phyloP scores from a whole-genome alignment of 2,113 vertebrate species.

The Stomatorhinus ivindoensis region DNA sequence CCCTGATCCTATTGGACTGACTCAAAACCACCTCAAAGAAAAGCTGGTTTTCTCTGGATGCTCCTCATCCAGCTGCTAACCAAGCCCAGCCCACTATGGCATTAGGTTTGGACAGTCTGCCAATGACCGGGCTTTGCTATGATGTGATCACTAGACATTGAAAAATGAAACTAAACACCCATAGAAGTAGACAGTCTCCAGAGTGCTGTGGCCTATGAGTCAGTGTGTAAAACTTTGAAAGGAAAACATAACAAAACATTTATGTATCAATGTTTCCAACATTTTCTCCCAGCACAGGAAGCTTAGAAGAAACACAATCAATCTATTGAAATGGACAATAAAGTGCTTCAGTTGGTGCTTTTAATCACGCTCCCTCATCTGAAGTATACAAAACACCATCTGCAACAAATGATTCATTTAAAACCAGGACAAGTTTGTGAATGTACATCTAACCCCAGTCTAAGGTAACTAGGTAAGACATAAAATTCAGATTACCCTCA shows the following conservation, averaged over 20 bases:
- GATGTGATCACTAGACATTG: neutral
- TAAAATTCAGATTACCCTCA: neutral
- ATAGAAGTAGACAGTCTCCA: neutral
- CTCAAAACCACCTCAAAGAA: neutral
- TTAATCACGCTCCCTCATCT: neutral
- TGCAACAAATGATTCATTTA: neutral
- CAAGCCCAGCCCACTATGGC: neutral
- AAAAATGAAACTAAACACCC: neutral
- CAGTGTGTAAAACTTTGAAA: neutral
- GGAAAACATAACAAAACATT: conserved; percentile 9
- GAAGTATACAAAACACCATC: neutral
- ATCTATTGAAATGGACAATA: neutral
- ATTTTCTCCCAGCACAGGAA: neutral
- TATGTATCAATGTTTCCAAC: neutral
- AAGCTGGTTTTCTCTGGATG: neutral
- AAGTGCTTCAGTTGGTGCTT: neutral
- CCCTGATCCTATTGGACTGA: neutral
- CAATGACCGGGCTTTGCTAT: neutral
- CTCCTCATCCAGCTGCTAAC: neutral
- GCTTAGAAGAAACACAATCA: conserved; percentile 2
- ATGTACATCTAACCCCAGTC: neutral
- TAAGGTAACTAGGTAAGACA: neutral
- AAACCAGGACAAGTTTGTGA: neutral
- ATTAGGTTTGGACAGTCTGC: neutral
- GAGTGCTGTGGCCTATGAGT: conserved; percentile 3